Evolutionary conservation across 2,888 invertebrate species (phyloP).

Genomic region (Lithophane semibrunnea): DNA sequence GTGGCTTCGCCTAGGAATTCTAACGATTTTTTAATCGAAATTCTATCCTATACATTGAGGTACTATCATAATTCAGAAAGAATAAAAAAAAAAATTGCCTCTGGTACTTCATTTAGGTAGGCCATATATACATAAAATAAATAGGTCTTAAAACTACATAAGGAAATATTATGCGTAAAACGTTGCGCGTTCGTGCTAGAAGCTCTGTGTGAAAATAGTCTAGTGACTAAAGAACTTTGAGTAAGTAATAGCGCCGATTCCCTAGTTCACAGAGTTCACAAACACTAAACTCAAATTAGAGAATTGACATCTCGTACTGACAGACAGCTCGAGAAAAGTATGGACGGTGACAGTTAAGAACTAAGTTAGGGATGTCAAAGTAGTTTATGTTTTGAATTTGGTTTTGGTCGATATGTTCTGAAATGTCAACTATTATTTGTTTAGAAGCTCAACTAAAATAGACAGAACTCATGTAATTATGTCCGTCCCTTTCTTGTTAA

Average conservation of each 20-base stretch:
- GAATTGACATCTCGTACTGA: not conserved
- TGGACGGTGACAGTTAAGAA: not conserved
- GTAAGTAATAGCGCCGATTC: not conserved
- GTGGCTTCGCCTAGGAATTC: too few species aligned
- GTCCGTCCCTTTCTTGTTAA: not conserved
- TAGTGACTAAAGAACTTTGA: not conserved
- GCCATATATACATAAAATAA: not conserved
- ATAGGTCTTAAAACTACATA: not conserved
- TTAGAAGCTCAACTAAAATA: not conserved
- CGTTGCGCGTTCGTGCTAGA: not conserved
- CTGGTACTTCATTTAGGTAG: too few species aligned
- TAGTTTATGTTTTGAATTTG: not conserved
- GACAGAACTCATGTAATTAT: not conserved
- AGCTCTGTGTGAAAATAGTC: not conserved
- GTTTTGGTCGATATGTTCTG: not conserved
- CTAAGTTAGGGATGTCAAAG: not conserved
- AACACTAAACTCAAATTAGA: not conserved
- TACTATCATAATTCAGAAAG: too few species aligned
- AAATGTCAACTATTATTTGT: not conserved
- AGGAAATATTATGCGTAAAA: not conserved
- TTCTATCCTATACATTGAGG: not conserved
- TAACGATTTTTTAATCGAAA: not conserved
- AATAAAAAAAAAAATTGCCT: too few species aligned
- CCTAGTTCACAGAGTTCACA: not conserved
- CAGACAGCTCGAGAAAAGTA: not conserved